These are phyloP conservation scores for Dicaeum eximium DNA, from an alignment of 2,113 vertebrate genomes.

Conservation along the genomic window DNA sequence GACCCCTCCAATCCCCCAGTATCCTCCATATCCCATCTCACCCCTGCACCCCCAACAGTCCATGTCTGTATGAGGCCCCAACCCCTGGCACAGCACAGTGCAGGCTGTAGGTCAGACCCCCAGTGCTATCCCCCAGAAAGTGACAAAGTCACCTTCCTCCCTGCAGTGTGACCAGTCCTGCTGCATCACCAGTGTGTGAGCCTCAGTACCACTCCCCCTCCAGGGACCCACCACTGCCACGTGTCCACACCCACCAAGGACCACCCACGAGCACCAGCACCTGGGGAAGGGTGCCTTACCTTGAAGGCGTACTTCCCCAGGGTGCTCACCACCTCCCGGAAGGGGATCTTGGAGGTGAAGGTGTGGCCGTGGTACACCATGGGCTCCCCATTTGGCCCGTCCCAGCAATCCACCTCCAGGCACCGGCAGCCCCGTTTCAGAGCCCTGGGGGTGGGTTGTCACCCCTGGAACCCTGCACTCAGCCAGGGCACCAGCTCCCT, in stretches of 20 bases:
- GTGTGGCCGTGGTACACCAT: constrained; percentile 94
- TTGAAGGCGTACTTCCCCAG: constrained; percentile 90
- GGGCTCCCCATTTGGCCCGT: constrained; percentile 88
- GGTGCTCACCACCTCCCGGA: constrained; percentile 85
- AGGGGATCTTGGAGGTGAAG: constrained; percentile 91
- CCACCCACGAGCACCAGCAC: not conserved
- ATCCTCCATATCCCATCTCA: not conserved
- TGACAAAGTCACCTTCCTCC: not conserved
- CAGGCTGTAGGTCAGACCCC: not conserved
- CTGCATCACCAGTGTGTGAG: not conserved
- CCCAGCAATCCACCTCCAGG: constrained; percentile 95
- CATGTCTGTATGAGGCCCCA: not conserved
- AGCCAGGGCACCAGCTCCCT: not conserved
- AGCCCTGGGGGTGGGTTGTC: constrained; percentile 65
- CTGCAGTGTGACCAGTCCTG: accelerated
- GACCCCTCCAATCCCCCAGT: not conserved
- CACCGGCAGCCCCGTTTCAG: constrained; percentile 92
- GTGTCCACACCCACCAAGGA: accelerated
- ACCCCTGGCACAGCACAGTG: not conserved
- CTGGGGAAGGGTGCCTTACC: constrained; percentile 66
- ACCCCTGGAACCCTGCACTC: not conserved
- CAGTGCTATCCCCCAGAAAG: not conserved
- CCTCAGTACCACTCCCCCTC: not conserved
- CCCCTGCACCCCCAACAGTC: not conserved
- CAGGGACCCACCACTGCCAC: not conserved